Evolutionary conservation across 2,888 invertebrate genomes (phyloP), one percentile per base, ranked within the genome.

Genomic region (Watsonalla cultraria): DNA sequence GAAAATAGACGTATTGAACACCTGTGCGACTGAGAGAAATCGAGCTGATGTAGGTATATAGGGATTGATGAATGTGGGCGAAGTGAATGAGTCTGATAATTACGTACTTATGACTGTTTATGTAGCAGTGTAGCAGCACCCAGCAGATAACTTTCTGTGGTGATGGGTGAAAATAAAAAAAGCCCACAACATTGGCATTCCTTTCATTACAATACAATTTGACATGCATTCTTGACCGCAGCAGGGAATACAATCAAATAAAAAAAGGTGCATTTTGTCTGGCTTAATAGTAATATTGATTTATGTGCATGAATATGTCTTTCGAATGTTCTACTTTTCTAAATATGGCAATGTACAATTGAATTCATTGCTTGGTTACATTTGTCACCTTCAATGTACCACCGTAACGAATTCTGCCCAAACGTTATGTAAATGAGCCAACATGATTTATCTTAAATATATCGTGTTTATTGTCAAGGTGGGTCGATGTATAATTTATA

Each of bases 381-480:
- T 37, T 14, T 49, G 49, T 49, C 49, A 49, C 49, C 49, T 49
- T 49, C 49, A 49, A 49, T 49, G 49, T 37, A 37, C 15, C 15
- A 15, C 49, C 49, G 39, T 49, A 49, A 49, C 49, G 37, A 49
- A 49, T 49, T 15, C 49, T 49, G 49, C 49, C 49, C 14, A 49
- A 49, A 49, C 37, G 49, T 37, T 49, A 49, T 49, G 49, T 49
- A 49, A 49, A 49, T 49, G 49, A 49, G 49, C 15, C 49, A 37
- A 49, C 49, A 49, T 49, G 14, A 13, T 37, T 49, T 49, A 49
- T 49, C 37, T 49, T 37, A 8, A 11, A 39, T 49, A 15, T 11
- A 49, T 49, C 49, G 9, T 39, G 37, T 49, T 49, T 49, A 49
- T 49, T 39, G 37, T 14, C 37, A n/a, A 35, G 14, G 35, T 48